Evolutionary conservation across 2,797 vertebrate genomes (phyloP), one percentile per base, ranked within the genome.

Genomic region (Parauchenoglanis punctatus): DNA sequence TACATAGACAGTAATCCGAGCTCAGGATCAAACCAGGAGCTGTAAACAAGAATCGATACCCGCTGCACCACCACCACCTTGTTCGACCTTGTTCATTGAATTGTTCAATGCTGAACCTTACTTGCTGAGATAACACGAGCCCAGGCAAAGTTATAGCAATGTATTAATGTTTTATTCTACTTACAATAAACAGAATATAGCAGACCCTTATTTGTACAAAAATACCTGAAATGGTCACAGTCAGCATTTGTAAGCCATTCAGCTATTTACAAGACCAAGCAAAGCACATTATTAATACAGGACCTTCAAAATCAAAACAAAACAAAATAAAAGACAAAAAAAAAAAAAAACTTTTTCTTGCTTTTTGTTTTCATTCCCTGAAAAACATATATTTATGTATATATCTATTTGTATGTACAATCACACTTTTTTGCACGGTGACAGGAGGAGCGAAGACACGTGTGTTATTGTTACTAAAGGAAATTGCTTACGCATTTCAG

Each of bases 201-300:
- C 97, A 97, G 96, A 97, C 97, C 97, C 97, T 98, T 97, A 96
- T 97, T 97, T 97, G 96, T 99, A 99, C 97, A 99, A 99, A 99
- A 99, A 99, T 98, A 98, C 97, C 97, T 97, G 97, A 98, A 99
- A 95, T 96, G 96, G 97, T 97, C 97, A 98, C 97, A 97, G 95
- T 97, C 97, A 97, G 93, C 95, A 96, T 96, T 96, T 96, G 97
- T 95, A 96, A 97, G 96, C 96, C 95, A 94, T 96, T 96, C 95
- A 97, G 94, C 95, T 97, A 97, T 97, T 95, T 97, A 98, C 97
- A 98, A 92, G 96, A 96, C 94, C 94, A 97, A 97, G 96, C 96
- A 96, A 97, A 97, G 95, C 96, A 97, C 96, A 96, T 93, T 93
- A 93, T 94, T 95, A 23, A 44, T 40, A 80, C 56, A 80, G 18